Conservation (phyloP, 2,888 invertebrate genomes). For the Stictocephala bisonia region DNA sequence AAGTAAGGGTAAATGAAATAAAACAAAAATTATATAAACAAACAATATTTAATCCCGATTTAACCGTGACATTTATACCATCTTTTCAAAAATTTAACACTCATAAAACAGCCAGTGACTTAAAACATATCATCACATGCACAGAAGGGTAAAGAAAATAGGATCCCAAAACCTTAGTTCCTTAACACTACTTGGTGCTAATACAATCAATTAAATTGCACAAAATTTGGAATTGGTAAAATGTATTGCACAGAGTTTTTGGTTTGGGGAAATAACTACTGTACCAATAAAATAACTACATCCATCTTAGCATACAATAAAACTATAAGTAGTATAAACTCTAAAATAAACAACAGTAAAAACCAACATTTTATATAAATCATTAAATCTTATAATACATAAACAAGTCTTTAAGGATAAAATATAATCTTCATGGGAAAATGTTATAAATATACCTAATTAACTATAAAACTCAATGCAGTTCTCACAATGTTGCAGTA, state of each 20-base stretch:
- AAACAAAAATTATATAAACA: no score
- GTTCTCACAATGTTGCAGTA: no score
- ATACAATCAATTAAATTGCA: background rate
- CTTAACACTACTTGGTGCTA: conserved; percentile 31
- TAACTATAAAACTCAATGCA: no score
- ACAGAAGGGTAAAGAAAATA: conserved; percentile 17
- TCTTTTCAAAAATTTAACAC: conserved; percentile 22
- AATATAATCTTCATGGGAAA: no score
- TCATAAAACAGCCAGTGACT: background rate
- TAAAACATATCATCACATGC: conserved; percentile 24
- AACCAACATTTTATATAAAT: conserved; percentile 5
- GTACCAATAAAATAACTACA: background rate
- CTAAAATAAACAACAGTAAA: conserved; percentile 27
- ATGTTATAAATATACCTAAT: no score
- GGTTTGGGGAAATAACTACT: conserved; percentile 17
- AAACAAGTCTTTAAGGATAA: no score
- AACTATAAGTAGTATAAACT: conserved; percentile 19
- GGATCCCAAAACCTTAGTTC: conserved; percentile 28
- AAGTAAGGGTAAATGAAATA: no score
- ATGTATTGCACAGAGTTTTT: conserved; percentile 37
- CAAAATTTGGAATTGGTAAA: background rate
- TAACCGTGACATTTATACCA: conserved; percentile 8
- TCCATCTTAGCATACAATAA: background rate
- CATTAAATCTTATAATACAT: no score
- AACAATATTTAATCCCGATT: conserved; percentile 40